These are phyloP conservation scores for Halcyon senegalensis DNA, from an alignment of 2,113 vertebrate species.

Conservation along the genomic window DNA sequence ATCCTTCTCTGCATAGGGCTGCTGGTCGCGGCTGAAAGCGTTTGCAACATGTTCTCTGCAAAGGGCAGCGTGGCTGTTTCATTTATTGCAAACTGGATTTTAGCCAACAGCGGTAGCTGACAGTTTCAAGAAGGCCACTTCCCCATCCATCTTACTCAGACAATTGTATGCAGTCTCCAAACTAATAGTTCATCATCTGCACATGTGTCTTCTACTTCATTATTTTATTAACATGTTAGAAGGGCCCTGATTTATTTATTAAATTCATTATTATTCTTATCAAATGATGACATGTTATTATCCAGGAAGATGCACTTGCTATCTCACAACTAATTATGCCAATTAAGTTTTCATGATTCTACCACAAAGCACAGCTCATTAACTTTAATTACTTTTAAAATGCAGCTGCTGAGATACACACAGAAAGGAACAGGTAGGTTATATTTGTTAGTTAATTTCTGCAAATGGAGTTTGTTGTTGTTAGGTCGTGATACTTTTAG, in stretches of 20 bases:
- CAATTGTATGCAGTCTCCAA: neutral
- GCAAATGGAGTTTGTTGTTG: conserved; percentile 27
- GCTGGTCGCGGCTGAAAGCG: accelerated
- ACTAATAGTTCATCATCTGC: conserved; percentile 41
- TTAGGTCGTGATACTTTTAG: neutral
- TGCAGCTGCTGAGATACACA: conserved; percentile 60
- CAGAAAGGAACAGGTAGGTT: conserved; percentile 60
- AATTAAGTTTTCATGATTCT: conserved; percentile 70
- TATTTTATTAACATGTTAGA: conserved; percentile 52
- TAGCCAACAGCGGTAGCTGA: neutral
- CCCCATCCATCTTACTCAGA: conserved; percentile 50
- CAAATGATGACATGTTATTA: conserved; percentile 55
- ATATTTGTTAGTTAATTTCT: conserved; percentile 54
- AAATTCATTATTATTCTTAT: conserved; percentile 67
- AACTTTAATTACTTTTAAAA: conserved; percentile 76
- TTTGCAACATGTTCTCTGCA: neutral
- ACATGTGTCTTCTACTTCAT: conserved; percentile 22
- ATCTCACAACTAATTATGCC: conserved; percentile 66
- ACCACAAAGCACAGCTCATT: conserved; percentile 72
- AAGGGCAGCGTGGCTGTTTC: neutral
- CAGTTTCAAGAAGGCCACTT: conserved; percentile 16
- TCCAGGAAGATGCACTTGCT: conserved; percentile 49
- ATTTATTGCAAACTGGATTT: neutral
- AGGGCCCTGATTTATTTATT: conserved; percentile 54
- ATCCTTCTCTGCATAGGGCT: neutral